Percentiles rank a stretch among this genome's conserved stretches.
phyloP scores from a whole-genome alignment of 2,797 vertebrate genomes.

The Lagorchestes hirsutus region DNA sequence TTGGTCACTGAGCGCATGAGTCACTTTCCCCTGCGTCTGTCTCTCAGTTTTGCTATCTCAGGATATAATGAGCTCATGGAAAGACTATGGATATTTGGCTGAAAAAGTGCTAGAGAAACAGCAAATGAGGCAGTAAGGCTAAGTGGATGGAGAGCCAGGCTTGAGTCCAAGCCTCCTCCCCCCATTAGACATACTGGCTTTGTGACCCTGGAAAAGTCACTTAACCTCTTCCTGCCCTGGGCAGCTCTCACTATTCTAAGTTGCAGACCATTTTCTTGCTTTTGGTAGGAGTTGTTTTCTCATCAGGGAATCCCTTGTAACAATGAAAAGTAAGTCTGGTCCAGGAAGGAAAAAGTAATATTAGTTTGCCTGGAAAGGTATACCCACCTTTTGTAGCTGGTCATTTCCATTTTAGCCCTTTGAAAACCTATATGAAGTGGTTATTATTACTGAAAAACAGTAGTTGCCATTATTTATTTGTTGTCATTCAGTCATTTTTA shows the following conservation, averaged over 20 bases:
- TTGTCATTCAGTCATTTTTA: not conserved
- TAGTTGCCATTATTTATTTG: not conserved
- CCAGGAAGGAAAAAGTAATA: not conserved
- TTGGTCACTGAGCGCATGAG: not conserved
- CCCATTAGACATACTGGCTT: not conserved
- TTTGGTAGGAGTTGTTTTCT: not conserved
- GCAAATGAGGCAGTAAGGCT: not conserved
- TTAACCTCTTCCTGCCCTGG: not conserved
- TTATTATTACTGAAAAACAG: conserved; percentile 23
- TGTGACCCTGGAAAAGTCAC: not conserved
- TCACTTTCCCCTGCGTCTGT: conserved; percentile 23
- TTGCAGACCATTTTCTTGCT: not conserved
- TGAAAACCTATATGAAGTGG: not conserved
- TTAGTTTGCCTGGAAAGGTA: conserved; percentile 28
- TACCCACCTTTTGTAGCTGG: conserved; percentile 9
- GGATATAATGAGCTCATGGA: conserved; percentile 26
- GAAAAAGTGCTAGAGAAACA: not conserved
- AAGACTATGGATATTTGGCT: conserved; percentile 32
- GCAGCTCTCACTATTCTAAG: not conserved
- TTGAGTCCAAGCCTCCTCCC: not conserved
- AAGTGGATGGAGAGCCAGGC: not conserved
- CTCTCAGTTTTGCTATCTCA: conserved; percentile 20
- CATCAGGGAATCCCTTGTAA: not conserved
- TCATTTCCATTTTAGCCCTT: conserved; percentile 9
- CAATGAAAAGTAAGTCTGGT: not conserved